Evolutionary conservation across 1,140 invertebrate genomes (phyloP).

Genomic region (Pseudomyrmex flavicornis): DNA sequence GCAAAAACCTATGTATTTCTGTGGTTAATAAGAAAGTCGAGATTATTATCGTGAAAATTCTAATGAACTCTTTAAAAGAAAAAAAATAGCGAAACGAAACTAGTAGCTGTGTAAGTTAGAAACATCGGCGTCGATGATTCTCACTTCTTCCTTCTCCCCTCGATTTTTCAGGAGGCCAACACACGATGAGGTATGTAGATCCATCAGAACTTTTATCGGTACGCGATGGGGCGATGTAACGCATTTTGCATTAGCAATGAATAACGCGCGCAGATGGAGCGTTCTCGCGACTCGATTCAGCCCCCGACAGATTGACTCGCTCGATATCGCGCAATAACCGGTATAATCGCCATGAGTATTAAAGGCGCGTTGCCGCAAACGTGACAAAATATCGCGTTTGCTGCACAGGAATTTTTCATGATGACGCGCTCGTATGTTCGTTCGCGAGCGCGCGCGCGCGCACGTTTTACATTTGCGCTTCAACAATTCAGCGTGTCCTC

Average conservation of each 20-base stretch:
- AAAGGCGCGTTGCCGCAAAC: slow-evolving; percentile 25
- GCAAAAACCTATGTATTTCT: slow-evolving; percentile 33
- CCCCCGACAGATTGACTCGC: slow-evolving; percentile 16
- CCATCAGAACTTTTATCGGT: slow-evolving; percentile 42
- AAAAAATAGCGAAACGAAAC: slow-evolving; percentile 25
- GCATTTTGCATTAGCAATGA: slow-evolving; percentile 38
- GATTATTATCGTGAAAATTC: slow-evolving; percentile 47
- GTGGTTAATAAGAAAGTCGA: slow-evolving; percentile 25
- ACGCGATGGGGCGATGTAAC: slow-evolving; percentile 21
- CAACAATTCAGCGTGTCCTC: not conserved
- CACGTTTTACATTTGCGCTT: too few species aligned
- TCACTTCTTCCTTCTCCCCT: too few species aligned
- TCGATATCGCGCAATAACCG: slow-evolving; percentile 41
- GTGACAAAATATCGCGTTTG: slow-evolving; percentile 29
- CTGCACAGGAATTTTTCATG: slow-evolving; percentile 41
- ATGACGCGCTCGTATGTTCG: not conserved
- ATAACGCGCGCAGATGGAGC: slow-evolving; percentile 18
- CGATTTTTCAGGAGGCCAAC: slow-evolving; percentile 1
- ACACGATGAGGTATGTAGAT: not conserved
- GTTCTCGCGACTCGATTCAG: slow-evolving; percentile 18
- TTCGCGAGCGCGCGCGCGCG: not conserved
- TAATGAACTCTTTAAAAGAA: slow-evolving; percentile 19
- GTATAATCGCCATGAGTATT: slow-evolving; percentile 1
- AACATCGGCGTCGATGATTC: slow-evolving; percentile 27
- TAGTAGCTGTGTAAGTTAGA: slow-evolving; percentile 28